Evolutionary conservation across 2,113 vertebrate genomes (phyloP).

Genomic region (Pluvianellus socialis): DNA sequence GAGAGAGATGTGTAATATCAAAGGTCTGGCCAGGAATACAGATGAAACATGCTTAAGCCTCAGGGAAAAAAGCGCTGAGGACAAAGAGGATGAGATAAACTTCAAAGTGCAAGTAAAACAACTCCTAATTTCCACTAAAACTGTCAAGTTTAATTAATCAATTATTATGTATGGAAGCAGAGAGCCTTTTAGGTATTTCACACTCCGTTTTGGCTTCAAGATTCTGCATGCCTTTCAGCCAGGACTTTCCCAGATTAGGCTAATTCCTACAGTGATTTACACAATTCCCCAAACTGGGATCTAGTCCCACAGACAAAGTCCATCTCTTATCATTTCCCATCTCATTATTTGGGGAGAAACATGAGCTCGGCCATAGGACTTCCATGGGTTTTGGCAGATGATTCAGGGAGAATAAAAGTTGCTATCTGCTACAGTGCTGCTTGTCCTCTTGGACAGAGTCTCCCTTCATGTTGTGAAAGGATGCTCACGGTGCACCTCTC

Average conservation of each 20-base stretch:
- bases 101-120: neutral
- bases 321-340: neutral
- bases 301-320: neutral
- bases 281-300: neutral
- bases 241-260: neutral
- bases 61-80: neutral
- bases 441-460: neutral
- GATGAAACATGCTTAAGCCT: neutral
- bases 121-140: neutral
- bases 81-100: neutral
- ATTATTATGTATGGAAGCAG: neutral
- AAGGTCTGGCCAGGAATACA: neutral
- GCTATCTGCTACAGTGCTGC: neutral
- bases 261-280: neutral
- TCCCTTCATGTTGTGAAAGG: neutral
- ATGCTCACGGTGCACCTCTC: fast-evolving
- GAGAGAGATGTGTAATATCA: neutral
- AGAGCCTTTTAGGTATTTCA: neutral
- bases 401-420: neutral
- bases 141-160: neutral
- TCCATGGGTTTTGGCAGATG: neutral
- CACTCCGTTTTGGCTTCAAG: neutral
- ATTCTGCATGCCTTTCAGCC: neutral
- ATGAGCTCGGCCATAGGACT: neutral
- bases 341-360: neutral